Evolutionary conservation across 2,113 vertebrate species (phyloP).

Genomic region (Atherinomorus stipes): DNA sequence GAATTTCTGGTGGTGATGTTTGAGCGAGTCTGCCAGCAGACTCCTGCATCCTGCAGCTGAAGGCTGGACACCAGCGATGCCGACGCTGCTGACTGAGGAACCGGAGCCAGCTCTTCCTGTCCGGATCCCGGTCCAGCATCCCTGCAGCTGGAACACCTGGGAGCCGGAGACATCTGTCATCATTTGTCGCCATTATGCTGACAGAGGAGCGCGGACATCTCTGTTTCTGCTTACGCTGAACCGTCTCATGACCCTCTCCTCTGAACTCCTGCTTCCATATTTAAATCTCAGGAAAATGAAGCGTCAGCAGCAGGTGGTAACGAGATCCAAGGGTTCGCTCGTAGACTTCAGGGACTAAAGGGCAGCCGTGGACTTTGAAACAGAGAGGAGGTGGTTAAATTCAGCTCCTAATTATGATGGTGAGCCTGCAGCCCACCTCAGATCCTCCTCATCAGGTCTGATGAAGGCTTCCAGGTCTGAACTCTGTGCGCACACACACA

Average conservation of each 20-base stretch:
- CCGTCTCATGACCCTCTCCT: not conserved
- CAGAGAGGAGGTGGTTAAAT: conserved; percentile 24
- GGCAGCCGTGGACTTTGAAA: not conserved
- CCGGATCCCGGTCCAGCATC: not conserved
- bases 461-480: no score
- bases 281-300: conserved; percentile 10
- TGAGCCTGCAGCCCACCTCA: conserved; percentile 2
- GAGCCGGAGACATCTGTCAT: not conserved
- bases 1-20: no score
- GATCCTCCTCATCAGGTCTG: not conserved
- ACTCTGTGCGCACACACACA: no score
- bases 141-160: not conserved
- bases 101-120: no score
- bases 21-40: no score
- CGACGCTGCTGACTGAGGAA: no score
- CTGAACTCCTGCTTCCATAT: conserved; percentile 1
- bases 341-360: not conserved
- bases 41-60: no score
- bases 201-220: not conserved
- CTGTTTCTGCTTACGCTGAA: not conserved
- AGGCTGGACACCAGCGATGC: no score
- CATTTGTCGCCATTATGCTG: not conserved
- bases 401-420: conserved; percentile 39
- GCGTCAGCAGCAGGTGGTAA: conserved; percentile 15
- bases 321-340: not conserved